These are phyloP conservation scores for Cheilosia vulpina DNA, from an alignment of 2,888 invertebrate species.

Conservation along the genomic window DNA sequence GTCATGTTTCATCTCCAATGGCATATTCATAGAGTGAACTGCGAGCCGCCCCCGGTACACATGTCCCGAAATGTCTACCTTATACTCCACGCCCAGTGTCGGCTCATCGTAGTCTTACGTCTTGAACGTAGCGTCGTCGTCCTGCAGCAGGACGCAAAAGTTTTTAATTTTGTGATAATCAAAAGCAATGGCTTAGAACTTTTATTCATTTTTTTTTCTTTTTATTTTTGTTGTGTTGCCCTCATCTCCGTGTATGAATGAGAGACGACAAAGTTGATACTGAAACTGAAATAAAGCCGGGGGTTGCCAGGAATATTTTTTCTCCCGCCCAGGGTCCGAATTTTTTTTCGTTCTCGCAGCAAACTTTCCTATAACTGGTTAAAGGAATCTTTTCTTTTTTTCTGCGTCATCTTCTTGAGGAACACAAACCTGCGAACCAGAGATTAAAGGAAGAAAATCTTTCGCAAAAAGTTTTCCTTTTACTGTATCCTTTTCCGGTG, in stretches of 20 bases:
- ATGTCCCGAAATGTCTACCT: constrained; percentile 40
- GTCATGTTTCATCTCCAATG: constrained; percentile 57
- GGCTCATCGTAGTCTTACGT: constrained; percentile 5
- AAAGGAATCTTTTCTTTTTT: constrained; percentile 46
- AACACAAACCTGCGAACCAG: constrained; percentile 48
- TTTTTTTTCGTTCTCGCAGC: not conserved
- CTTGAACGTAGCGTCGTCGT: not conserved
- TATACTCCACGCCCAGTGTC: not conserved
- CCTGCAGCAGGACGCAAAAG: constrained; percentile 69
- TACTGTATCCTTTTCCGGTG: constrained; percentile 62
- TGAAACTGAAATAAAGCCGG: constrained; percentile 68
- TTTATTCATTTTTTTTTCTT: constrained; percentile 31
- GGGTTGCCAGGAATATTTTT: constrained; percentile 61
- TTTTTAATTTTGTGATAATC: constrained; percentile 76
- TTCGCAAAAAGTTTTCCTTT: constrained; percentile 43
- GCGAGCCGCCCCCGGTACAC: constrained; percentile 41
- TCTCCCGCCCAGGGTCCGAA: constrained; percentile 15
- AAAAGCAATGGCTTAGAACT: constrained; percentile 75
- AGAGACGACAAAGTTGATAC: constrained; percentile 69
- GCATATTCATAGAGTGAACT: constrained; percentile 55
- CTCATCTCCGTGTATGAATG: constrained; percentile 14
- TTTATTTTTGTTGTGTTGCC: too few species aligned
- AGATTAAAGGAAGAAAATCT: constrained; percentile 51
- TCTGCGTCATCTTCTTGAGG: constrained; percentile 23
- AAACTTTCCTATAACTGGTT: constrained; percentile 63